Evolutionary conservation across 2,888 invertebrate genomes (phyloP), one percentile per base, ranked within the genome.

Genomic region (Enchytraeus crypticus): DNA sequence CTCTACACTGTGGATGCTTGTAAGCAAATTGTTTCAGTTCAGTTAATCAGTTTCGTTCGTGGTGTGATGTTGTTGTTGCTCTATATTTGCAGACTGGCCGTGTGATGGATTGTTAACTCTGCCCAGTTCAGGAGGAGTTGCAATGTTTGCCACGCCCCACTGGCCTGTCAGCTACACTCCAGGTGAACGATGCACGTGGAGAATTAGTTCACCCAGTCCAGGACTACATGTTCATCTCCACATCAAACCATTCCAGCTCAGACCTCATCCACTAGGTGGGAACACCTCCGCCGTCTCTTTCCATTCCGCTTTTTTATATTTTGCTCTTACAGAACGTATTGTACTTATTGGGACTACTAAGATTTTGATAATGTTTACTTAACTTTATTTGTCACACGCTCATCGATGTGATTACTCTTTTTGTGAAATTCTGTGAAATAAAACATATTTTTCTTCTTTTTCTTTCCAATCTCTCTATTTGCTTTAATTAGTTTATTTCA

Each of bases 151-250:
- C 5, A 73, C 75, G 3, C 75, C 74, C 3, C 64, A 69, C 49
- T 76, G 74, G 75, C 76, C 76, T 4, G 69, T 66, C 18, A 65
- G 66, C 38, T 76, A 76, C 63, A 69, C 71, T 0, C 64, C 73
- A 4, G 59, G 65, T 18, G 62, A 68, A 2, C 64, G 69, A 27
- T 76, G 76, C 63, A 62, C 67, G 8, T 76, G 75, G 75, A 66
- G 66, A 4, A 70, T 76, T 14, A 63, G 64, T 26, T 73, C 72
- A 5, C 76, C 74, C 0, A 30, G 8, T n/a, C 46, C 21, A 2
- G 34, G 27, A n/a, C 70, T 70, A 33, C 65, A 65, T 23, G 69
- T 76, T 14, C 64, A 65, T 26, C 64, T 76, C 0, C 66, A 67
- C 43, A 71, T 76, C 60, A 71, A 71, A 21, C 66, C 70, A 29